Base-by-base conservation (phyloP, 2,113 vertebrate genomes). In the Aix galericulata region DNA sequence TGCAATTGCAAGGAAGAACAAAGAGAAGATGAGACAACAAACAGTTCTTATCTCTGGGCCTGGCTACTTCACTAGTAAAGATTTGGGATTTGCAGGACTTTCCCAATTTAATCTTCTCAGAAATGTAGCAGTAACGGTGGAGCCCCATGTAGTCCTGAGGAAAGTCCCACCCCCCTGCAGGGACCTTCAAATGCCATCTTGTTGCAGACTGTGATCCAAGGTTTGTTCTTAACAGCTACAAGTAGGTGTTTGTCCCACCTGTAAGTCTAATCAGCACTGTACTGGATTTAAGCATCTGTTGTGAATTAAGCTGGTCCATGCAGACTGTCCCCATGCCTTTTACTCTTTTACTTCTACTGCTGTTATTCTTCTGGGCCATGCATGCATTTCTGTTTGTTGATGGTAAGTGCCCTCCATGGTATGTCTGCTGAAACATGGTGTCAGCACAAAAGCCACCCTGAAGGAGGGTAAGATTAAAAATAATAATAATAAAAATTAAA, bases 401-500 rank as follows among this genome's bases (percentile, higher is more conserved):
- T 81, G 73, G 25, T 15, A 52, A 56, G 62, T 32, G 40, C 12
- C 17, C 18, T 71, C 77, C 46, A 3, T 7, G 40, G 26, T 44
- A 25, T 5, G 25, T 31, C 59, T 77, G 56, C 84, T 69, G 50
- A 66, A 64, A 48, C 22, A 25, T 25, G 26, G 14, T 40, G 68
- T 82, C 32, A 48, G 36, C 63, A 42, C 55, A 40, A 73, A 87
- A 82, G 22, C 63, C 34, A 68, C 68, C 38, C 63, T 58, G 73
- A 72, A 95, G 66, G 42, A 95, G 66, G 42, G 55, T 34, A 58
- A 81, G 79, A 82, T 53, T 77, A 66, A 50, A 56, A 42, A 79
- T 66, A 73, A 73, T 77, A 66, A 50, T 48, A 84, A 62, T 42
- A 79, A 72, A 16, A 62, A 38, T 21, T 71, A 81, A 85, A 76